Evolutionary conservation across 2,888 invertebrate species (phyloP).

Genomic region (Acheta domesticus): DNA sequence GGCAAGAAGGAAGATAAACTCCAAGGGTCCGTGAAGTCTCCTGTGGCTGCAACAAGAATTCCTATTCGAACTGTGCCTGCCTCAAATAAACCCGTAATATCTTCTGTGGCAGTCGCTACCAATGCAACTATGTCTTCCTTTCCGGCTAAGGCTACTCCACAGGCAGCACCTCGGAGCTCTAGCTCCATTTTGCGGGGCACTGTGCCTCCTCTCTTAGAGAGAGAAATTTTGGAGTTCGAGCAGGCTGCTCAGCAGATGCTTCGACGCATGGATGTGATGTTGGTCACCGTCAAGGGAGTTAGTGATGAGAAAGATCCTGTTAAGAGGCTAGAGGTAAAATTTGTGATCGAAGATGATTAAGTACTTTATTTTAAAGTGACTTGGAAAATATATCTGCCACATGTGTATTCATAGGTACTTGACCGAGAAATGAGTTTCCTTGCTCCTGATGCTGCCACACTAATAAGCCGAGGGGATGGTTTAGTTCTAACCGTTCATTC

Average conservation of each 20-base stretch:
- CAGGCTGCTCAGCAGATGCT: conserved; percentile 52
- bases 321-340: conserved; percentile 58
- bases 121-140: conserved; percentile 28
- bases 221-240: conserved; percentile 50
- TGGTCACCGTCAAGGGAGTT: conserved; percentile 56
- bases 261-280: conserved; percentile 57
- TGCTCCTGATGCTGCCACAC: conserved; percentile 71
- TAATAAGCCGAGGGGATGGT: conserved; percentile 74
- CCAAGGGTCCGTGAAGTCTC: not conserved
- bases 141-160: conserved; percentile 25
- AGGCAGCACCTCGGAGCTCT: conserved; percentile 22
- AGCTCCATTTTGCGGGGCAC: not conserved
- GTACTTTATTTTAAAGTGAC: not conserved
- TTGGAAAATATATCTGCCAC: not conserved
- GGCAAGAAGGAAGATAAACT: conserved; percentile 26
- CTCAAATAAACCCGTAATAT: not conserved
- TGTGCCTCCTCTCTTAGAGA: conserved; percentile 41
- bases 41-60: conserved; percentile 20
- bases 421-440: conserved; percentile 61
- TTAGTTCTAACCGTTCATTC: conserved; percentile 66
- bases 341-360: not conserved
- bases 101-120: not conserved
- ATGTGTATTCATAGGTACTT: conserved; percentile 50
- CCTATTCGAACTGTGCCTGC: not conserved
- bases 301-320: conserved; percentile 59